Evolutionary conservation across 2,888 invertebrate genomes (phyloP).

Genomic region (Chymomyza fuscimana): DNA sequence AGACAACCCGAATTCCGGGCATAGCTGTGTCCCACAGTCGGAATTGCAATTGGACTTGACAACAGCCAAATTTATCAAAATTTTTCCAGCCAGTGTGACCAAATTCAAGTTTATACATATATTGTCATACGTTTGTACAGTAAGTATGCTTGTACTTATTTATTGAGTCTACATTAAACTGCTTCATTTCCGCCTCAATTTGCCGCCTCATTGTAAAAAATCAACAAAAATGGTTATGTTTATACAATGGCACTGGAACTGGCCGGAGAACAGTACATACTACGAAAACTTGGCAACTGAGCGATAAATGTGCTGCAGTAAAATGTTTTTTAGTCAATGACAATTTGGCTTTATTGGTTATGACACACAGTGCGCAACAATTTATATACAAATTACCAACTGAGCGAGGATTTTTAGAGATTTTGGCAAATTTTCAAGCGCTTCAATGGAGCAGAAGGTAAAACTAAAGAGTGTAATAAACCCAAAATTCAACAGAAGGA

Average conservation of each 20-base stretch:
- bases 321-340: constrained; percentile 14
- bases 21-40: not conserved
- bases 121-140: not conserved
- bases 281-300: constrained; percentile 11
- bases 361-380: constrained; percentile 45
- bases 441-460: not conserved
- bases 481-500: not conserved
- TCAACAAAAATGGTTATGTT: not conserved
- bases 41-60: not conserved
- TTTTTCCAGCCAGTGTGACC: not conserved
- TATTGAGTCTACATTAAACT: not conserved
- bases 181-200: constrained; percentile 9
- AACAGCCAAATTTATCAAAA: not conserved
- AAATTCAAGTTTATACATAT: not conserved
- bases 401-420: not conserved
- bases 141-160: not conserved
- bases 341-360: constrained; percentile 41
- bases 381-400: constrained; percentile 19
- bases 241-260: not conserved
- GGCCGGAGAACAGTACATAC: not conserved
- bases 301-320: constrained; percentile 9
- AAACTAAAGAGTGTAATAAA: not conserved
- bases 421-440: constrained; percentile 10
- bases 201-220: constrained; percentile 4
- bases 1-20: not conserved